These are phyloP conservation scores for Myopa tessellatipennis DNA, from an alignment of 2,888 invertebrate species.

Conservation along the genomic window DNA sequence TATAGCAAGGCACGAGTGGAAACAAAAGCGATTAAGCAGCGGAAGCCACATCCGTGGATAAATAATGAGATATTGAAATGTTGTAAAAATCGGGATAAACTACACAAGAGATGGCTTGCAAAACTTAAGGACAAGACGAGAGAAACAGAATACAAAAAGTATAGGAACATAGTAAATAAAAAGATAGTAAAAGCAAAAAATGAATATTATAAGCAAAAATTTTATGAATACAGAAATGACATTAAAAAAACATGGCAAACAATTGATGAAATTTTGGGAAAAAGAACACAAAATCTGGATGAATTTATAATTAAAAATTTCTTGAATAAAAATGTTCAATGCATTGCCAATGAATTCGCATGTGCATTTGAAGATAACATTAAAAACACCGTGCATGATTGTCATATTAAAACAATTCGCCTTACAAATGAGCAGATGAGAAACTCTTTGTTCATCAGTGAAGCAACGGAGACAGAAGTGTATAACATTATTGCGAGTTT, in stretches of 20 bases:
- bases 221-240: not conserved
- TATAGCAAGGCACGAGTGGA: too few species aligned
- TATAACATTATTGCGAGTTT: not conserved
- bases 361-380: not conserved
- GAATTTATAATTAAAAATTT: slow-evolving; percentile 4
- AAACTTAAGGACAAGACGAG: not conserved
- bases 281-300: not conserved
- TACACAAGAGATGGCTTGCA: not conserved
- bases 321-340: not conserved
- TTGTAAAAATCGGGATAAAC: slow-evolving; percentile 25
- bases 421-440: not conserved
- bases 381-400: slow-evolving; percentile 13
- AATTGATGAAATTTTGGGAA: not conserved
- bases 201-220: too few species aligned
- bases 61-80: slow-evolving; percentile 17
- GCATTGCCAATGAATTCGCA: slow-evolving; percentile 23
- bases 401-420: slow-evolving; percentile 16
- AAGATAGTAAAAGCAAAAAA: too few species aligned
- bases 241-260: not conserved
- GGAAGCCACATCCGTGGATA: slow-evolving; percentile 12
- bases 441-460: not conserved
- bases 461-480: not conserved
- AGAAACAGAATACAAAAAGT: slow-evolving; percentile 2
- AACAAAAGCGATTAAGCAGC: too few species aligned
- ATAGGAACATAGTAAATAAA: too few species aligned